Percentiles rank a stretch among this genome's conserved stretches.
Conservation (phyloP, 2,888 invertebrate genomes). For the Andrena bucephala region DNA sequence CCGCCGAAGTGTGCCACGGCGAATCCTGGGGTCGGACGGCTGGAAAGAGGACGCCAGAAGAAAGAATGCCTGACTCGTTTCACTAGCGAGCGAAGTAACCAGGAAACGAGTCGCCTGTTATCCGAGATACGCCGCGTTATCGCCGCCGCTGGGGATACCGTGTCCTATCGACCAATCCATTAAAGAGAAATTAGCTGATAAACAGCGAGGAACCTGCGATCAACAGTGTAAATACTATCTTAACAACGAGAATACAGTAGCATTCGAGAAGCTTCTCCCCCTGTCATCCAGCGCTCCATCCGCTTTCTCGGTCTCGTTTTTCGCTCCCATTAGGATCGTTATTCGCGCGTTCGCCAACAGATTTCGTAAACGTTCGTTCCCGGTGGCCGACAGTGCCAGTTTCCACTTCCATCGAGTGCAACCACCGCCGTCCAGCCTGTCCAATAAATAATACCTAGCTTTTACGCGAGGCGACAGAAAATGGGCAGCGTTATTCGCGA, state of each 20-base stretch:
- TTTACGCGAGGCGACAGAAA: background rate
- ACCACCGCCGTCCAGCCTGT: background rate
- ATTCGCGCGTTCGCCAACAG: background rate
- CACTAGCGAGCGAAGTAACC: background rate
- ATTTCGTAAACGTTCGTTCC: constrained; percentile 18
- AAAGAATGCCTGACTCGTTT: constrained; percentile 35
- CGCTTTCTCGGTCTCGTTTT: background rate
- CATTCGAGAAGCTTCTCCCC: background rate
- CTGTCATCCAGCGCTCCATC: background rate
- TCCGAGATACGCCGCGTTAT: background rate
- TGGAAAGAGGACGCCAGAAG: background rate
- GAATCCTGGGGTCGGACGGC: background rate
- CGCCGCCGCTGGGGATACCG: background rate
- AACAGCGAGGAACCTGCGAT: background rate
- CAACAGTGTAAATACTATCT: too few species aligned
- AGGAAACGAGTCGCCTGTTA: background rate
- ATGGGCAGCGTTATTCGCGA: background rate
- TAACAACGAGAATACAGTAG: background rate
- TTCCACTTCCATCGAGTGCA: background rate
- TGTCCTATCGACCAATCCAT: background rate
- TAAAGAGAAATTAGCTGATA: constrained; percentile 25
- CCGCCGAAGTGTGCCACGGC: background rate
- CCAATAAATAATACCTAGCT: background rate
- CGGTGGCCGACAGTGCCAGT: background rate
- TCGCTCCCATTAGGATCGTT: background rate